phyloP scores from a whole-genome alignment of 2,797 vertebrate species.

The Eremophila alpestris region DNA sequence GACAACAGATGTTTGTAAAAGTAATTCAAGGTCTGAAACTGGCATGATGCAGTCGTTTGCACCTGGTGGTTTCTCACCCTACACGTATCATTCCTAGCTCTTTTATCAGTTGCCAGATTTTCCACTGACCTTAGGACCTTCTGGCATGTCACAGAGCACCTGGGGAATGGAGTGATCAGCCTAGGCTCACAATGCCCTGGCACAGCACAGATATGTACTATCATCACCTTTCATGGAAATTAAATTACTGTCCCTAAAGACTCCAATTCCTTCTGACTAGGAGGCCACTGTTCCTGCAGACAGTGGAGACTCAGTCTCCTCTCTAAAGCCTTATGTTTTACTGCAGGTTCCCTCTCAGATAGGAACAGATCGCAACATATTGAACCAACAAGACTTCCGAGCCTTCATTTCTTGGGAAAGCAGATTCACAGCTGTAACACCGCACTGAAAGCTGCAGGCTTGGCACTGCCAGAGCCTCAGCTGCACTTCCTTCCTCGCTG shows the following conservation, averaged over 20 bases:
- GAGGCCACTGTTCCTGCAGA: neutral
- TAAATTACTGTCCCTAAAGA: neutral
- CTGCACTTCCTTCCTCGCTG: neutral
- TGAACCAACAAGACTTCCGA: neutral
- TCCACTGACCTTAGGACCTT: neutral
- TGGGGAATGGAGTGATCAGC: rapidly evolving
- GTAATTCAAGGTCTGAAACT: neutral
- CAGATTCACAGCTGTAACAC: neutral
- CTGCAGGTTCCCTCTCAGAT: neutral
- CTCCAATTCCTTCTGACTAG: neutral
- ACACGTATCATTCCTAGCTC: neutral
- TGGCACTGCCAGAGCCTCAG: neutral
- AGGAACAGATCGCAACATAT: neutral
- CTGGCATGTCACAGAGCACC: neutral
- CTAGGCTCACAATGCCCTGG: neutral
- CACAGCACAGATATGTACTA: neutral
- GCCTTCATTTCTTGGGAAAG: rapidly evolving
- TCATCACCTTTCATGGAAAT: neutral
- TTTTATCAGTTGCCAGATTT: neutral
- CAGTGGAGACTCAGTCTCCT: rapidly evolving
- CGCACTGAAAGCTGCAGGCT: neutral
- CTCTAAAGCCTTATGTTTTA: neutral
- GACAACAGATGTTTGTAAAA: neutral
- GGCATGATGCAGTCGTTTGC: neutral
- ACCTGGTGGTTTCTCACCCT: neutral